A percentile compares a stretch with the other conserved stretches of the same genome.
These are phyloP conservation scores for Apotomis capreana DNA, from an alignment of 2,888 invertebrate species.

Conservation along the genomic window DNA sequence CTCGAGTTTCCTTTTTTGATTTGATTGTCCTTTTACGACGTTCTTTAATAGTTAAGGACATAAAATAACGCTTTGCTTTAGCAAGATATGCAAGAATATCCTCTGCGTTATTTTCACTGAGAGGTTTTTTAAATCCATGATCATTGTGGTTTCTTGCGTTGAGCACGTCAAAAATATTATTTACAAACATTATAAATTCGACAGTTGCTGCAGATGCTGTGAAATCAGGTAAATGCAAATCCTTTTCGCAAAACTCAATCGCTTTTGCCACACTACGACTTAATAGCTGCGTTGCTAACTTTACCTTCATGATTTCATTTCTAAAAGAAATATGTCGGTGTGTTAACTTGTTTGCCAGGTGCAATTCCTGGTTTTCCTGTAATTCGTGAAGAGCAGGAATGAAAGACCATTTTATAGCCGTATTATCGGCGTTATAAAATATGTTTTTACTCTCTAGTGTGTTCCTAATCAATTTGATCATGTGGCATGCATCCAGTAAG, in stretches of 20 bases:
- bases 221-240: not conserved
- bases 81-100: too few relatives aligned
- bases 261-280: not conserved
- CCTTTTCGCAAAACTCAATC: not conserved
- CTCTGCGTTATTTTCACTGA: too few relatives aligned
- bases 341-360: conserved; percentile 2
- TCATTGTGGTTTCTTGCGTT: too few relatives aligned
- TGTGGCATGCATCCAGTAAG: not conserved
- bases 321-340: not conserved
- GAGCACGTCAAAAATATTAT: not conserved
- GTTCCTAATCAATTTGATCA: not conserved
- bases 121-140: too few relatives aligned
- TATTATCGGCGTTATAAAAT: not conserved
- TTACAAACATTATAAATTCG: not conserved
- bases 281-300: not conserved
- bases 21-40: too few relatives aligned
- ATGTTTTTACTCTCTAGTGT: not conserved
- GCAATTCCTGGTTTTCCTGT: not conserved
- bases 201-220: not conserved
- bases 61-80: too few relatives aligned
- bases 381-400: not conserved
- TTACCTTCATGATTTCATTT: conserved; percentile 4
- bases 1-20: too few relatives aligned
- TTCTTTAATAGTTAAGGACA: too few relatives aligned
- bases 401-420: not conserved